Conservation (phyloP, 2,888 invertebrate species). For the Acronicta aceris region DNA sequence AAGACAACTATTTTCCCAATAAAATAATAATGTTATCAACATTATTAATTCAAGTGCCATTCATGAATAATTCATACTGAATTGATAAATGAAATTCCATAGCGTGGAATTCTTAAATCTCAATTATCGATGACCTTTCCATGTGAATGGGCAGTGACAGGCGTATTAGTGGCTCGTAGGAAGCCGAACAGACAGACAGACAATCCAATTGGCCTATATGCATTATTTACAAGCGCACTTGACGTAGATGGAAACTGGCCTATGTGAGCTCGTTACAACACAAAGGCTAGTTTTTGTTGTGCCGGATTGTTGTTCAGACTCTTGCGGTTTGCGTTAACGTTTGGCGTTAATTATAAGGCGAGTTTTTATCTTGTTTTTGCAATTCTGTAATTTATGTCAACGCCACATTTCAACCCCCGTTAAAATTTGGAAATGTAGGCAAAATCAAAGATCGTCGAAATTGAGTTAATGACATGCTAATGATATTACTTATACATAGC, state of each 20-base stretch:
- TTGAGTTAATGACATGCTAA: no score
- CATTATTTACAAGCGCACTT: constrained; percentile 60
- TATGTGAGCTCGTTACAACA: constrained; percentile 24
- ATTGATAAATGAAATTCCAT: constrained; percentile 12
- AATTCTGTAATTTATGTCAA: no score
- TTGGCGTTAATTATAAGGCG: no score
- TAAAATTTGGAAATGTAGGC: no score
- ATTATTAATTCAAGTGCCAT: not conserved
- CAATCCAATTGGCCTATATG: constrained; percentile 71
- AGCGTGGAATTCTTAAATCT: constrained; percentile 11
- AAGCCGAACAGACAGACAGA: constrained; percentile 62
- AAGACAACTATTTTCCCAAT: no score
- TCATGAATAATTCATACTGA: not conserved
- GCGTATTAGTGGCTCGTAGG: constrained; percentile 30
- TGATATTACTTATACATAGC: no score
- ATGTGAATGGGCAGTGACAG: constrained; percentile 19
- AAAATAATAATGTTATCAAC: no score
- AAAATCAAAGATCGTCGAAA: no score
- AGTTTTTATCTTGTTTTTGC: no score
- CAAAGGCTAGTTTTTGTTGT: constrained; percentile 20
- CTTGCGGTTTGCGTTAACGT: no score
- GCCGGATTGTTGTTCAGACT: not conserved
- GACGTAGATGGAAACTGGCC: constrained; percentile 52
- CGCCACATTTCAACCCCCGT: no score
- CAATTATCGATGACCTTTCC: constrained; percentile 46